Evolutionary conservation across 2,888 invertebrate species (phyloP), one percentile per base, ranked within the genome.

Genomic region (Chydorus sphaericus): DNA sequence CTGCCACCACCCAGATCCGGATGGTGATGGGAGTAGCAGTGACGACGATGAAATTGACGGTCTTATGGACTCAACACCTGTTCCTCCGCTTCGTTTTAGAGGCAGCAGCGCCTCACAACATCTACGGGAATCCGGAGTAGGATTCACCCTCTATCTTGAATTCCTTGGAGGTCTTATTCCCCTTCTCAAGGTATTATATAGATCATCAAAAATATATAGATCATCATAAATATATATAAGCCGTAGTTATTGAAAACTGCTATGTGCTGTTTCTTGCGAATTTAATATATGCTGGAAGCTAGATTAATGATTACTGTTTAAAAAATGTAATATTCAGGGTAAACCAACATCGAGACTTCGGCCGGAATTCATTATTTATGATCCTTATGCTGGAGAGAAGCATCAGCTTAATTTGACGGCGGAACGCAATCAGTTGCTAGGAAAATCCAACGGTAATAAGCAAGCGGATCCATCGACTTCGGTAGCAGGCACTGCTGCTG

Each of bases 301-400:
- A n/a, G n/a, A n/a, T n/a, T n/a, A n/a, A n/a, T n/a, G n/a, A n/a
- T n/a, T n/a, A n/a, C n/a, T n/a, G n/a, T n/a, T n/a, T n/a, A n/a
- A n/a, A n/a, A n/a, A n/a, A n/a, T n/a, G n/a, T n/a, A n/a, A 14
- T 20, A 4, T 44, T 44, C 44, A 44, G 44, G 97, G 96, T 23
- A 86, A 93, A 64, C 75, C 96, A 59, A 93, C 91, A 59, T 94
- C 94, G 70, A 96, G 96, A 73, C 87, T 98, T 61, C 78, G 94
- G 56, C 97, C 97, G 0, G 97, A 97, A 71, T 98, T 98, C 71
- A 91, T 97, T 57, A 96, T 98, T 65, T 92, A 88, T 68, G 91
- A 92, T 71, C 91, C 91, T 2, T 33, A 33, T 16, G 16, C 52
- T 11, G 52, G 16, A 16, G n/a, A 7, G 8, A 33, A n/a, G n/a